Evolutionary conservation across 2,113 vertebrate species (phyloP).

Genomic region (Holacanthus passer): DNA sequence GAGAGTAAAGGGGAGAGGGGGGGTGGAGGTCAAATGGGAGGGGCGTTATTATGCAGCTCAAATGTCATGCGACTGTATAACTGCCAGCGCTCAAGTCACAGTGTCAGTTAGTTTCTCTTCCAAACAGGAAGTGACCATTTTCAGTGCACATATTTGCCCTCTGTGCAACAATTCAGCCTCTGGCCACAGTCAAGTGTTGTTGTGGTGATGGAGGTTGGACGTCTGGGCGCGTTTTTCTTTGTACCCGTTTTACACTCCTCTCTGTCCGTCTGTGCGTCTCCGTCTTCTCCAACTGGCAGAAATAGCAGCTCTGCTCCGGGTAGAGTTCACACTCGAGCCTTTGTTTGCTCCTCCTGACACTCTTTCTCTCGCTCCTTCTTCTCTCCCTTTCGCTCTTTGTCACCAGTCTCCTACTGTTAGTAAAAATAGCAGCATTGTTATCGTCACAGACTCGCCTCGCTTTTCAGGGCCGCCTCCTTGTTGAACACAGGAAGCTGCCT

Average conservation of each 20-base stretch:
- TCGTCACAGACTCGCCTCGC: constrained; percentile 59
- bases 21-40: constrained; percentile 63
- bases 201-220: constrained; percentile 40
- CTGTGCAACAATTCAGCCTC: constrained; percentile 44
- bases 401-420: constrained; percentile 70
- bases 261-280: constrained; percentile 25
- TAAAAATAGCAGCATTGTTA: constrained; percentile 84
- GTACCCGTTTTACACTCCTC: constrained; percentile 37
- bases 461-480: constrained; percentile 48
- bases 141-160: constrained; percentile 63
- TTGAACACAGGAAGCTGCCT: constrained; percentile 68
- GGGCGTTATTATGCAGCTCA: constrained; percentile 63
- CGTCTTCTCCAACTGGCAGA: constrained; percentile 44
- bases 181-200: constrained; percentile 46
- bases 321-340: constrained; percentile 73
- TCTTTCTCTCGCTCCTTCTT: constrained; percentile 56
- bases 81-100: constrained; percentile 43
- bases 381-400: constrained; percentile 63
- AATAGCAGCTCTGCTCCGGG: constrained; percentile 60
- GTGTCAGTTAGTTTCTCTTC: constrained; percentile 49
- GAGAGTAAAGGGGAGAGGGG: constrained; percentile 28
- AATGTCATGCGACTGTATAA: constrained; percentile 71
- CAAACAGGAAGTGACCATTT: constrained; percentile 77
- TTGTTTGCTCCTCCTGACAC: constrained; percentile 73
- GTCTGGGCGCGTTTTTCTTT: constrained; percentile 44